Conservation (phyloP, 1,140 invertebrate genomes). For the Charaxes varanes region DNA sequence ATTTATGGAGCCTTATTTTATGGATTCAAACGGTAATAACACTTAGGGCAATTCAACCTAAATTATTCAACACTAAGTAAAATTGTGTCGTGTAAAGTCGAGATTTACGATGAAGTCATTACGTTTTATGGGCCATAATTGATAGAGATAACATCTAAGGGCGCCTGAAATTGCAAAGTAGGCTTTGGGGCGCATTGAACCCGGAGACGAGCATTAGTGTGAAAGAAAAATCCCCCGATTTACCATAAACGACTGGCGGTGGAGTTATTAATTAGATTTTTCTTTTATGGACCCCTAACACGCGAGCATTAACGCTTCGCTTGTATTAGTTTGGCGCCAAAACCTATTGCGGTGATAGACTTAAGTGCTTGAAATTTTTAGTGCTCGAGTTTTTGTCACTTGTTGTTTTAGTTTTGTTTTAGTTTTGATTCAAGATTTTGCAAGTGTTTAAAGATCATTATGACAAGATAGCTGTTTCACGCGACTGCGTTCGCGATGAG, state of each 20-base stretch:
- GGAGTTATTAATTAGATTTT: slow-evolving; percentile 64
- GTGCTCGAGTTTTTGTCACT: neutral
- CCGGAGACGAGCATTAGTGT: slow-evolving; percentile 53
- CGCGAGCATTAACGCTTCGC: slow-evolving; percentile 40
- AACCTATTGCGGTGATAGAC: slow-evolving; percentile 10
- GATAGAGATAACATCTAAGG: slow-evolving; percentile 64
- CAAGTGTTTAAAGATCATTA: too few species aligned
- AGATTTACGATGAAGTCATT: slow-evolving; percentile 72
- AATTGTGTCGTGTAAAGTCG: slow-evolving; percentile 63
- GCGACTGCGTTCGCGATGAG: too few species aligned
- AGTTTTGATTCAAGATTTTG: too few species aligned
- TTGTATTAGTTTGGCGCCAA: slow-evolving; percentile 31
- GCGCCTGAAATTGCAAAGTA: slow-evolving; percentile 61
- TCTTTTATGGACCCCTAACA: slow-evolving; percentile 45
- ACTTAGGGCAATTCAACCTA: slow-evolving; percentile 52
- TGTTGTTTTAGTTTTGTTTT: too few species aligned
- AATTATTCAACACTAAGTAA: slow-evolving; percentile 66
- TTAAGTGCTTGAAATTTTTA: slow-evolving; percentile 3
- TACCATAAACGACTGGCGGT: slow-evolving; percentile 53
- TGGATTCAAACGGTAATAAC: slow-evolving; percentile 41
- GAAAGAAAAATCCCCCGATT: slow-evolving; percentile 50
- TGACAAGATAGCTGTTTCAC: too few species aligned
- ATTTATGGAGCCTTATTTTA: slow-evolving; percentile 8
- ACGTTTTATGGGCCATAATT: slow-evolving; percentile 70
- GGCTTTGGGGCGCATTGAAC: slow-evolving; percentile 52